Base-by-base conservation (phyloP, 2,888 invertebrate genomes). In the Schizotus pectinicornis region DNA sequence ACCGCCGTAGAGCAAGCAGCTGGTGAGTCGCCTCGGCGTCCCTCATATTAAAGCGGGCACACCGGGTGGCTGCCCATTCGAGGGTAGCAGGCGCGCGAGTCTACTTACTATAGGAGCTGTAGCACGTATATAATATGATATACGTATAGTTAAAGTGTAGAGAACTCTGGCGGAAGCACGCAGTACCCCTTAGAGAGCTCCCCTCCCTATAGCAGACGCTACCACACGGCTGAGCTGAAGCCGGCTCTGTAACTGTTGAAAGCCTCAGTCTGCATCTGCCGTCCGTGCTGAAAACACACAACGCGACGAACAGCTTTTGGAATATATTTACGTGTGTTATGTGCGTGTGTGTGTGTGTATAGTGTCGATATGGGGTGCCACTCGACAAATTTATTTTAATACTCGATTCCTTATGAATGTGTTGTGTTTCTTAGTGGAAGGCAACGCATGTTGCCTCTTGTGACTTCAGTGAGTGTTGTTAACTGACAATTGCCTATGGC, bases 181-280 rank as follows among this genome's bases (percentile, higher is more conserved):
- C 67, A 56, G 67, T 75, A 76, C 77, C 78, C 78, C 77, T 77
- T 77, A 76, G 77, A 74, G 77, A 73, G 76, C 69, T 67, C 71
- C 72, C 74, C 72, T 73, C 75, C 71, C 76, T 66, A 65, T 60
- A 67, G 62, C 68, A 73, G 71, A 72, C 74, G 75, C 74, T 77
- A 76, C 74, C 75, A 77, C 76, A 75, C 74, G 71, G 69, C 70
- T 68, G 68, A 68, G 65, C 67, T 62, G 65, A 65, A 57, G 64
- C 65, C 58, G 61, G 63, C 65, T 61, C 59, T 63, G 60, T 48
- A 35, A 37, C 53, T 58, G 60, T 60, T 52, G 60, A 60, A 60
- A 69, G 62, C 64, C 64, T 70, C 74, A 77, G 77, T 77, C 75
- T 74, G 72, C 74, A 74, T 72, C 74, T 75, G 73, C 56, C 48